Conservation (phyloP, 2,888 invertebrate genomes). For the Drosophila borborema region DNA sequence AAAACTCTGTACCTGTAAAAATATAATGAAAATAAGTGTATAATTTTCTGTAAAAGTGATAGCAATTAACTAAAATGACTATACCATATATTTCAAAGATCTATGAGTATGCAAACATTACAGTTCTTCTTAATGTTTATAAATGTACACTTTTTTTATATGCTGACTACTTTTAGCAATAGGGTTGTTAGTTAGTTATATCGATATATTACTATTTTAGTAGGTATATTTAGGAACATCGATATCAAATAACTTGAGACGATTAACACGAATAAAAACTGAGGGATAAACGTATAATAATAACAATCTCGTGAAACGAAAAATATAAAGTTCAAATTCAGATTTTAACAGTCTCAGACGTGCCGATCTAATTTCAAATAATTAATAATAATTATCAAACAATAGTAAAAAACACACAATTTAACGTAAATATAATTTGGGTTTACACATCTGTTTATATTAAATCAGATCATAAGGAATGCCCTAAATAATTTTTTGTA, state of each 20-base stretch:
- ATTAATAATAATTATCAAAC: no score
- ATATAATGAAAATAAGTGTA: background rate
- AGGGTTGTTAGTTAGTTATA: constrained; percentile 8
- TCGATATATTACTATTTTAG: constrained; percentile 1
- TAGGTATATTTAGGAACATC: background rate
- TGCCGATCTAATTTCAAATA: no score
- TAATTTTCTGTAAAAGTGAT: background rate
- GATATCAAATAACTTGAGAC: background rate
- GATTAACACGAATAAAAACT: no score
- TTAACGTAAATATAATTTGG: no score
- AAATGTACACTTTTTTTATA: constrained; percentile 10
- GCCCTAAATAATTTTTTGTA: no score
- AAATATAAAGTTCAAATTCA: no score
- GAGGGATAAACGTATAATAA: no score
- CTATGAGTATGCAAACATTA: background rate
- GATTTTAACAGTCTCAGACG: no score
- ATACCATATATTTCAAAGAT: background rate
- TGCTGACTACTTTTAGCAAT: constrained; percentile 13
- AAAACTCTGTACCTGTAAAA: background rate
- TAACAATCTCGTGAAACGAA: no score
- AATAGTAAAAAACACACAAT: no score
- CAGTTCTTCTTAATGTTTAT: background rate
- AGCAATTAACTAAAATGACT: background rate
- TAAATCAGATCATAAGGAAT: no score
- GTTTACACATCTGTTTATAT: no score